Evolutionary conservation across 2,797 vertebrate species (phyloP), one percentile per base, ranked within the genome.

Genomic region (Triplophysa yarkandensis): DNA sequence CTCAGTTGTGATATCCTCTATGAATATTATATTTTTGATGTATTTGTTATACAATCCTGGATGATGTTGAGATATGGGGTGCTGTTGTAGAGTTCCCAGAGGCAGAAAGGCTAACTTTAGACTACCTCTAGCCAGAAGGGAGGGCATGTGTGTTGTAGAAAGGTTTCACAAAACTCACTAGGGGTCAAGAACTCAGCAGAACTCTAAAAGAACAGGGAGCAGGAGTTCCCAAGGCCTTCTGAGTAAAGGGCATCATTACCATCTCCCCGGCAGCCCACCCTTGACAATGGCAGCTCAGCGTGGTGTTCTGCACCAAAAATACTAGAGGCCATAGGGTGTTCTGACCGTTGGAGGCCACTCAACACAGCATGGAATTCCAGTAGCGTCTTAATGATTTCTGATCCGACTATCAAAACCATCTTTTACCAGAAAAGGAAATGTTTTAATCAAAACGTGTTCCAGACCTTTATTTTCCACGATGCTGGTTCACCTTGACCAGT

Each of bases 161-260:
- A 76, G 54, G 9, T 25, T 62, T 19, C 57, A 58, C 63, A 61
- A 61, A 77, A 34, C 79, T 64, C 77, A 74, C 48, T 67, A 57
- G 77, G 79, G 70, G 72, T 77, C 72, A 81, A 74, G 63, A 76
- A 71, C 76, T 61, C 28, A 46, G 50, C 46, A 74, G 54, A 67
- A 34, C 50, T 54, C 63, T 68, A 44, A 72, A 82, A 78, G 43
- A 74, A 74, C 39, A 41, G 32, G 23, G 30, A 78, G 21, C 60
- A 77, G 32, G 28, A 63, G 74, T 52, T 66, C 74, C 74, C 68
- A 69, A 79, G 74, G 21, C 63, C 64, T 64, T 75, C 57, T 64
- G 58, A 79, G 71, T 76, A 79, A 77, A 81, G 82, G 73, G 67
- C 68, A 21, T 69, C 63, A 77, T 79, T 81, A 79, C 62, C 70